Evolutionary conservation across 2,797 vertebrate genomes (phyloP).

Genomic region (Notolabrus celidotus): DNA sequence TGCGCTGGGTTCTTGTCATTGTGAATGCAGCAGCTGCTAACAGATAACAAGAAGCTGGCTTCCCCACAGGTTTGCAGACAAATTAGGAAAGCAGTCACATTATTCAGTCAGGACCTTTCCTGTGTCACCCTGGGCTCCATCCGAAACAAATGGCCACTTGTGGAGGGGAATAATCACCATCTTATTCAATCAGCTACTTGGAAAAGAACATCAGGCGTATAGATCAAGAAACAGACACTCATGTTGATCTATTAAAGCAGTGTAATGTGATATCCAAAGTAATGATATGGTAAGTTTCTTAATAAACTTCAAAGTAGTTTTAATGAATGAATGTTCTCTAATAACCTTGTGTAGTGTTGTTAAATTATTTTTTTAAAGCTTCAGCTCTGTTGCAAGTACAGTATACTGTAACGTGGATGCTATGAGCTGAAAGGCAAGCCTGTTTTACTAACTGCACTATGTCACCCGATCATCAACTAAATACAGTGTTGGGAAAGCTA

Average conservation of each 20-base stretch:
- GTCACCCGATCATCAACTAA: too few relatives aligned
- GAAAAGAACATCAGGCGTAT: not conserved
- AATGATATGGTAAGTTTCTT: too few relatives aligned
- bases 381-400: too few relatives aligned
- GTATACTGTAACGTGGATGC: too few relatives aligned
- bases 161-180: constrained; percentile 17
- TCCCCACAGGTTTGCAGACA: constrained; percentile 52
- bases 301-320: too few relatives aligned
- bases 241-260: not conserved
- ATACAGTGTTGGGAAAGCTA: too few relatives aligned
- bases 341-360: too few relatives aligned
- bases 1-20: constrained; percentile 57
- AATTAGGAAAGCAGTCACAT: constrained; percentile 60
- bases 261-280: not conserved
- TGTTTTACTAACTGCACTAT: too few relatives aligned
- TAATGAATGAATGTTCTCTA: too few relatives aligned
- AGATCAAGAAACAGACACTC: not conserved
- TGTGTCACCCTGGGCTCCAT: constrained; percentile 25
- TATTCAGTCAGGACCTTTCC: constrained; percentile 50
- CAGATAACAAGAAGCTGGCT: constrained; percentile 62
- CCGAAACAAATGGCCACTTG: constrained; percentile 31
- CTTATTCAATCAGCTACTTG: constrained; percentile 20
- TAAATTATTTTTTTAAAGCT: too few relatives aligned
- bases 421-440: too few relatives aligned
- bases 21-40: constrained; percentile 61